Base-by-base conservation (phyloP, 1,140 invertebrate genomes). In the Magallana ariakensis region DNA sequence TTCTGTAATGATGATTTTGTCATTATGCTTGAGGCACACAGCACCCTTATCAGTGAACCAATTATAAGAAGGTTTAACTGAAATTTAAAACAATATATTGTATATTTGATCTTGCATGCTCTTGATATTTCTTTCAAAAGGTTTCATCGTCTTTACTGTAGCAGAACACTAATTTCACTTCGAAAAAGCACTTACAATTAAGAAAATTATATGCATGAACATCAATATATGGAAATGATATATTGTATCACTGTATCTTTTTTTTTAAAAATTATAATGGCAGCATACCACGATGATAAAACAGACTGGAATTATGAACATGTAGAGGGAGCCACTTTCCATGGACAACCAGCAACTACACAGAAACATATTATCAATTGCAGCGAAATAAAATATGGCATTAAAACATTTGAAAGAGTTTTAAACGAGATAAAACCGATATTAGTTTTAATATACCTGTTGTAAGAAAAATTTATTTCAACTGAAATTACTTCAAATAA, bases 301-400 rank as follows among this genome's bases (percentile, higher is more conserved):
- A 10, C 90, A 62, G 4, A 84, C 90, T 46, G 91, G 91, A 13
- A 88, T 90, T 15, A 90, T 87, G 87, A 92, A 91, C 6, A 90
- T 87, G 87, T 87, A 92, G 5, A 92, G 75, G 0, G 90, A 60
- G 4, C 89, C 89, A 82, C 84, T 70, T n/a, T 86, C 13, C 16
- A 88, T 33, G 4, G 88, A 87, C 86, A 92, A 66, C 91, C 91
- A 92, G 70, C 91, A 92, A 84, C 91, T 92, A 33, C 1, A 33
- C 1, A 33, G 33, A 87, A 85, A 22, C 16, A 60, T 46, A 53
- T 70, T 22, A 70, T 53, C 13, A 55, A 60, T 60, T 7, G 33
- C 33, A 33, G 33, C 19, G 13, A 9, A 60, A 10, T 60, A 5
- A 60, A 9, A 16, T n/a, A 7, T 19, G 33, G 7, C 19, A 60